A percentile compares a stretch with the other conserved stretches of the same genome.
Evolutionary conservation across 92 coral and sea anemone species (phyloP).

Genomic region (Galaxea fascicularis): DNA sequence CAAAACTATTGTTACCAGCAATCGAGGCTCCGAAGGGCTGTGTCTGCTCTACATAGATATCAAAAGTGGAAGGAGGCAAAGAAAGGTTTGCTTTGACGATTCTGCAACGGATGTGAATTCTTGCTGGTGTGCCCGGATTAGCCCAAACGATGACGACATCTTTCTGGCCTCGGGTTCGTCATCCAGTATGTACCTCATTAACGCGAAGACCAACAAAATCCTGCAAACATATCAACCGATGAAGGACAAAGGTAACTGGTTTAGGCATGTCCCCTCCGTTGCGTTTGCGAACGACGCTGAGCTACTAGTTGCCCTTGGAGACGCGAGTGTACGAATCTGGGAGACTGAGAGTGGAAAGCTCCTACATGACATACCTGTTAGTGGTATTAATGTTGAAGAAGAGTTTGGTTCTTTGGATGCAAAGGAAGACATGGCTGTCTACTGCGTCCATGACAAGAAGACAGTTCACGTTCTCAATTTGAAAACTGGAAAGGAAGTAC

Average conservation of each 20-base stretch:
- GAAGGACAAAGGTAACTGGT: conserved; percentile 80
- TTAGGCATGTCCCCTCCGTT: conserved; percentile 73
- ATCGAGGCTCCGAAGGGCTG: conserved; percentile 52
- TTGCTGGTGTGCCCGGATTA: conserved; percentile 73
- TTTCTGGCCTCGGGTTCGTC: conserved; percentile 87
- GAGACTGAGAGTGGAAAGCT: conserved; percentile 74
- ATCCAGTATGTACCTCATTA: conserved; percentile 74
- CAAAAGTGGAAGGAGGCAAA: conserved; percentile 74
- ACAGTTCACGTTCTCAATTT: conserved; percentile 82
- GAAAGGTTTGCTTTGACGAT: conserved; percentile 83
- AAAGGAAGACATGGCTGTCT: conserved; percentile 71
- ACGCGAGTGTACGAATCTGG: conserved; percentile 82
- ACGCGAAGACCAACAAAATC: conserved; percentile 81
- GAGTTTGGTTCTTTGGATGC: conserved; percentile 84
- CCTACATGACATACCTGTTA: conserved; percentile 76
- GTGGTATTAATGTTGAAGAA: conserved; percentile 69
- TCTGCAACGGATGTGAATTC: conserved; percentile 63
- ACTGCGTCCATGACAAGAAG: conserved; percentile 62
- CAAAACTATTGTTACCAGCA: conserved; percentile 42
- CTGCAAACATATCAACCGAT: conserved; percentile 74
- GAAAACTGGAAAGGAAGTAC: conserved; percentile 77
- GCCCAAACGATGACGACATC: conserved; percentile 51
- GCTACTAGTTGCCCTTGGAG: conserved; percentile 79
- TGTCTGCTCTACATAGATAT: conserved; percentile 60
- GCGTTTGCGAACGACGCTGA: conserved; percentile 84